phyloP scores from a whole-genome alignment of 2,113 vertebrate genomes.

The Cyphomyrus plagiostoma region DNA sequence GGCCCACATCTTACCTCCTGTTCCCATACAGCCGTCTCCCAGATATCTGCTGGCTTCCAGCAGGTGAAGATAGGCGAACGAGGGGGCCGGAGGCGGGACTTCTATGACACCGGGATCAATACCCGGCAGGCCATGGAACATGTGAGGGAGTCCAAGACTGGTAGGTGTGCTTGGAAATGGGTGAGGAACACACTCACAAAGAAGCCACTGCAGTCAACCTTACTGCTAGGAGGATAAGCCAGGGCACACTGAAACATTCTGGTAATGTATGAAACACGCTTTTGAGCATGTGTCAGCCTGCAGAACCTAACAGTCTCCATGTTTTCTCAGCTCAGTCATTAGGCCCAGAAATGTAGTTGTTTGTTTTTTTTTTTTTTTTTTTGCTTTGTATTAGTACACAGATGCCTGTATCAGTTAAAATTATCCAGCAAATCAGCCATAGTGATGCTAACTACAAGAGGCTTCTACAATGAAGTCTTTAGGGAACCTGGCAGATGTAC shows the following conservation, averaged over 20 bases:
- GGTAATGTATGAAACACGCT: neutral
- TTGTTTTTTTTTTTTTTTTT: neutral
- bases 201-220: neutral
- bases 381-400: neutral
- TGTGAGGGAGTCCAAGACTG: conserved; percentile 79
- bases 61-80: conserved; percentile 75
- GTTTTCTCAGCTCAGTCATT: neutral
- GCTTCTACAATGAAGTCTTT: neutral
- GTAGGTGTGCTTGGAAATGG: conserved; percentile 43
- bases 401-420: neutral
- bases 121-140: conserved; percentile 80
- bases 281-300: neutral
- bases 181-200: neutral
- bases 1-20: neutral
- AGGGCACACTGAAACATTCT: neutral
- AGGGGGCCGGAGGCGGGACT: conserved; percentile 76
- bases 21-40: conserved; percentile 43
- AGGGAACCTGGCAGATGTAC: too few species aligned
- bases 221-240: neutral
- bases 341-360: neutral
- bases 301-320: neutral
- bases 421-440: neutral
- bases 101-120: conserved; percentile 73
- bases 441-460: too few species aligned
- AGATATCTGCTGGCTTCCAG: conserved; percentile 82